Percentiles rank a stretch among this genome's conserved stretches.
Evolutionary conservation across 2,113 vertebrate species (phyloP).

Genomic region (Rhynchomys soricoides): DNA sequence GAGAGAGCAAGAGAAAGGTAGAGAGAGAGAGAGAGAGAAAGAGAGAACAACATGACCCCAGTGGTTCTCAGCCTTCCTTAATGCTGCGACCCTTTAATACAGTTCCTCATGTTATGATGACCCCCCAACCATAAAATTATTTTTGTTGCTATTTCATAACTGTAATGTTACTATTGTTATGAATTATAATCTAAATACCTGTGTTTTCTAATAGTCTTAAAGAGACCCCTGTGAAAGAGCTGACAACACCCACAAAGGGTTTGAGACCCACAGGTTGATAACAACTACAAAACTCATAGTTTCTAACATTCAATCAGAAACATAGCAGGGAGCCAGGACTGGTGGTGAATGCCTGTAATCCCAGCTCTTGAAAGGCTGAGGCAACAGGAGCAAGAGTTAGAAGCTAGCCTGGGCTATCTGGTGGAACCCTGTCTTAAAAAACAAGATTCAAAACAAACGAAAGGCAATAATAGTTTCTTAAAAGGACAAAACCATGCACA

Average conservation of each 20-base stretch:
- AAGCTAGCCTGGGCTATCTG: not conserved
- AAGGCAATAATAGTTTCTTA: not conserved
- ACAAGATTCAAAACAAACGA: not conserved
- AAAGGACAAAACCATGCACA: not conserved
- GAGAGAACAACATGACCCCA: not conserved
- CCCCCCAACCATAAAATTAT: not conserved
- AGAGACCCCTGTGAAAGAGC: not conserved
- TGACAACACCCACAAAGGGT: not conserved
- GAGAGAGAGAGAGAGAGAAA: no score
- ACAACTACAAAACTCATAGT: not conserved
- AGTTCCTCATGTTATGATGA: not conserved
- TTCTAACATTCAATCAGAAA: conserved; percentile 1
- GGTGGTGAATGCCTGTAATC: not conserved
- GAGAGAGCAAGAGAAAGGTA: no score
- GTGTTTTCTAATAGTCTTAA: not conserved
- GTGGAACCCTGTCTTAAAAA: not conserved
- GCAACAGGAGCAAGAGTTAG: not conserved
- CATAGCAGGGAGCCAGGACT: not conserved
- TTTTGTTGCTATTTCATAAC: not conserved
- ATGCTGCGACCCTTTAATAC: not conserved
- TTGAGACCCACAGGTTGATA: not conserved
- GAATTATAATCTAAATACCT: not conserved
- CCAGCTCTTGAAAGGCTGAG: not conserved
- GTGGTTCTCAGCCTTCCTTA: not conserved
- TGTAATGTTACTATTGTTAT: not conserved